Conservation (phyloP, 1,140 invertebrate genomes). For the Halesus radiatus region DNA sequence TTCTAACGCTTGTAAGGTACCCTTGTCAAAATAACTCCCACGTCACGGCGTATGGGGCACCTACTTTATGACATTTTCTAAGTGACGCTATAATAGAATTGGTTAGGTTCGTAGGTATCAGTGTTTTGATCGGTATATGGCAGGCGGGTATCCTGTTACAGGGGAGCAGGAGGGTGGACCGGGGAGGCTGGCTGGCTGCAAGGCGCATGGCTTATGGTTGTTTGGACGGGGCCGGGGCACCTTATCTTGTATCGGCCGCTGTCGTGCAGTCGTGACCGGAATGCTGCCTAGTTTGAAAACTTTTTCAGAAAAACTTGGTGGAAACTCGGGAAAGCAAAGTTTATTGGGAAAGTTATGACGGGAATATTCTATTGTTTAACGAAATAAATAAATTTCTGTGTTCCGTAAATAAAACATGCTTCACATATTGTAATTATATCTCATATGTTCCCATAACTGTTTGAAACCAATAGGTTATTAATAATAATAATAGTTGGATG, state of each 20-base stretch:
- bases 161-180: not conserved
- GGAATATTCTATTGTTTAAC: too few relatives aligned
- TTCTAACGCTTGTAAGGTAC: conserved; percentile 35
- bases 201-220: too few relatives aligned
- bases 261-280: conserved; percentile 30
- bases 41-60: conserved; percentile 26
- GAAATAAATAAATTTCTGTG: too few relatives aligned
- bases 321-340: not conserved
- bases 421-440: too few relatives aligned
- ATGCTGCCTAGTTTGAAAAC: conserved; percentile 13
- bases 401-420: too few relatives aligned
- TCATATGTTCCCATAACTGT: too few relatives aligned
- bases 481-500: too few relatives aligned
- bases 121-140: not conserved
- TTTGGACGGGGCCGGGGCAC: not conserved
- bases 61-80: conserved; percentile 41
- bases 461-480: too few relatives aligned
- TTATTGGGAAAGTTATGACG: too few relatives aligned
- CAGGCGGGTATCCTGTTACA: conserved; percentile 4
- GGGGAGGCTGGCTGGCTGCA: not conserved
- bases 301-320: not conserved
- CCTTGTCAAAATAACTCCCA: conserved; percentile 53
- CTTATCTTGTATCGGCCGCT: not conserved
- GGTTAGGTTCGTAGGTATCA: conserved; percentile 8
- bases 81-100: conserved; percentile 35